phyloP scores from a whole-genome alignment of 2,797 vertebrate genomes.

The Parotocinclus haroldoi region DNA sequence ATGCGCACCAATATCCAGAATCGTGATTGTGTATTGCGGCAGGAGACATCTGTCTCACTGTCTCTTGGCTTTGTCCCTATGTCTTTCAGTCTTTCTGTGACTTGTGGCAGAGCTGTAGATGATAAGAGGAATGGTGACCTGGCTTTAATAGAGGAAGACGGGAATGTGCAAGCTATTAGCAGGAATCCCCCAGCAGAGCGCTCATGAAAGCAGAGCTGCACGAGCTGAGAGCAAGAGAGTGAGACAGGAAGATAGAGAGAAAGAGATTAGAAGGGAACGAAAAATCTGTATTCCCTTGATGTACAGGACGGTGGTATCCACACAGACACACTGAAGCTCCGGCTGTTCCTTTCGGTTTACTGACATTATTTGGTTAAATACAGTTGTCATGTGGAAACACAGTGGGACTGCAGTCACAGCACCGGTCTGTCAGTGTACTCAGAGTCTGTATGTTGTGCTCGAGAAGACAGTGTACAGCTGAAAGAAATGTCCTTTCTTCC shows the following conservation, averaged over 20 bases:
- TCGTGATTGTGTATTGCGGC: conserved; percentile 9
- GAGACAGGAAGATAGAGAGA: conserved; percentile 28
- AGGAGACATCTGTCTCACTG: conserved; percentile 10
- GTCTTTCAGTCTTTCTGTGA: conserved; percentile 11
- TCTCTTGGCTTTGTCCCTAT: conserved; percentile 13
- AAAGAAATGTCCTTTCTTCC: conserved; percentile 9
- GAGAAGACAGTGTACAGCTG: conserved; percentile 14
- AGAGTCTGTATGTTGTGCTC: conserved; percentile 15
- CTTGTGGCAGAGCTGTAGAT: conserved; percentile 40
- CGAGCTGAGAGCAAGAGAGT: conserved; percentile 31
- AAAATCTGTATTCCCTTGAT: conserved; percentile 43
- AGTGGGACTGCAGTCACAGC: conserved; percentile 33
- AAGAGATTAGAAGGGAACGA: conserved; percentile 32
- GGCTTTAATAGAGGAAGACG: conserved; percentile 60
- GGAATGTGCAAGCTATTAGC: conserved; percentile 54
- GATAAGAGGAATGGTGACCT: conserved; percentile 50
- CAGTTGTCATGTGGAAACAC: conserved; percentile 43
- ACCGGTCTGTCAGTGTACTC: conserved; percentile 18
- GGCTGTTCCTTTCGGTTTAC: conserved; percentile 12
- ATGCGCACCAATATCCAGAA: conserved; percentile 9
- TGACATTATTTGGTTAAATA: conserved; percentile 45
- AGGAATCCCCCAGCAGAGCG: conserved; percentile 55
- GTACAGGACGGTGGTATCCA: conserved; percentile 38
- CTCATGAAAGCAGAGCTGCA: conserved; percentile 48
- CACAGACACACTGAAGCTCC: conserved; percentile 29